phyloP scores from a whole-genome alignment of 2,797 vertebrate species.

The Alosa sapidissima region DNA sequence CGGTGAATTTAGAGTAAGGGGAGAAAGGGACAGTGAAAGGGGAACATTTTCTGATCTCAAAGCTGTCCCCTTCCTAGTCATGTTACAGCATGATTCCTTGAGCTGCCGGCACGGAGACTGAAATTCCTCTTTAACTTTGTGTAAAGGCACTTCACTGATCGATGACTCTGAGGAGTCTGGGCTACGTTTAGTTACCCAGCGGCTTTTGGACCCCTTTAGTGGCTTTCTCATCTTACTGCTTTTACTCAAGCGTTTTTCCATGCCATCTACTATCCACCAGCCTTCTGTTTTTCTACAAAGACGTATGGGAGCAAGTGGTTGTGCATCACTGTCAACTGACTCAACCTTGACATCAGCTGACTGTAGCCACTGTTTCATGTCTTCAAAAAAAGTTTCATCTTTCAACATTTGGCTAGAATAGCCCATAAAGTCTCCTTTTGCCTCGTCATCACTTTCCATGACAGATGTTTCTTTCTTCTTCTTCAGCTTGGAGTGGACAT shows the following conservation, averaged over 20 bases:
- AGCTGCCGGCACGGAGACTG: slow-evolving; percentile 50
- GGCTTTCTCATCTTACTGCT: slow-evolving; percentile 23
- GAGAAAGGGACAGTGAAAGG: slow-evolving; percentile 74
- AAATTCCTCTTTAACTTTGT: slow-evolving; percentile 66
- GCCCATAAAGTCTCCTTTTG: neutral
- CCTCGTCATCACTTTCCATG: slow-evolving; percentile 31
- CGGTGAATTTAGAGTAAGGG: slow-evolving; percentile 73
- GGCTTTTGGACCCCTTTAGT: slow-evolving; percentile 46
- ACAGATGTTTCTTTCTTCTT: slow-evolving; percentile 24
- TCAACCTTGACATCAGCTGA: slow-evolving; percentile 44
- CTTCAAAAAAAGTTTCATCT: neutral
- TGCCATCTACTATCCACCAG: slow-evolving; percentile 74
- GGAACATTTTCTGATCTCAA: slow-evolving; percentile 57
- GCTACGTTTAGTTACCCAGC: slow-evolving; percentile 45
- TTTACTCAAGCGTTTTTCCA: slow-evolving; percentile 49
- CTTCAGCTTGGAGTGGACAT: slow-evolving; percentile 49
- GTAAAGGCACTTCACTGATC: slow-evolving; percentile 47
- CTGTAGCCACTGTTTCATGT: slow-evolving; percentile 10
- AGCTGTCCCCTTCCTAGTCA: slow-evolving; percentile 28
- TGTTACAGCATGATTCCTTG: slow-evolving; percentile 31
- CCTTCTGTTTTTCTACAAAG: slow-evolving; percentile 72
- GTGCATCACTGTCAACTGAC: slow-evolving; percentile 46
- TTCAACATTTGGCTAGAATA: neutral
- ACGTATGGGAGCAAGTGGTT: slow-evolving; percentile 67
- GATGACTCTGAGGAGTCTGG: slow-evolving; percentile 51